phyloP scores from a whole-genome alignment of 1,140 invertebrate genomes.

The Vanessa atalanta region DNA sequence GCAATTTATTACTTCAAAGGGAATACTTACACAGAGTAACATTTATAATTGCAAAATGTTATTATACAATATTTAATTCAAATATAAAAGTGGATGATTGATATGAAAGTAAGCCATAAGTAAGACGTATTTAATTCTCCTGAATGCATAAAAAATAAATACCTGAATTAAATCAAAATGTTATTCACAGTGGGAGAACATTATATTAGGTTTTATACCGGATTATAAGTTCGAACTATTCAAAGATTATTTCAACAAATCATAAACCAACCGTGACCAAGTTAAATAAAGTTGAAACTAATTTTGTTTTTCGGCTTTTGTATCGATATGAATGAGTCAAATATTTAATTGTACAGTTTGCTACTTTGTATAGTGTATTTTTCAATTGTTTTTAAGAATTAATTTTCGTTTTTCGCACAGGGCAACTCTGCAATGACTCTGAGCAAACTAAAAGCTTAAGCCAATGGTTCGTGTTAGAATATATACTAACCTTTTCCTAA shows the following conservation, averaged over 20 bases:
- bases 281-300: too few relatives aligned
- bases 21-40: slow-evolving; percentile 9
- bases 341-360: background rate
- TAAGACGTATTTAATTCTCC: background rate
- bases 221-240: too few relatives aligned
- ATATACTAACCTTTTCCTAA: slow-evolving; percentile 56
- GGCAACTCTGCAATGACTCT: too few relatives aligned
- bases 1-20: slow-evolving; percentile 25
- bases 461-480: background rate
- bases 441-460: too few relatives aligned
- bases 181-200: too few relatives aligned
- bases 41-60: slow-evolving; percentile 8
- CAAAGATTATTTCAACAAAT: too few relatives aligned
- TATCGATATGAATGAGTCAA: slow-evolving; percentile 4
- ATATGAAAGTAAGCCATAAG: background rate
- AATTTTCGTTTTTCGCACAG: too few relatives aligned
- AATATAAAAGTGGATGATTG: background rate
- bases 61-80: slow-evolving; percentile 11
- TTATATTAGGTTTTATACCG: too few relatives aligned
- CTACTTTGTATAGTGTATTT: too few relatives aligned
- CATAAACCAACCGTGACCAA: too few relatives aligned
- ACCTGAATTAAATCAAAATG: too few relatives aligned
- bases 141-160: background rate
- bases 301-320: background rate
- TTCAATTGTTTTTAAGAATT: too few relatives aligned